Percentiles rank a stretch among this genome's conserved stretches.
phyloP scores from a whole-genome alignment of 1,140 invertebrate genomes.

The Linepithema humile region DNA sequence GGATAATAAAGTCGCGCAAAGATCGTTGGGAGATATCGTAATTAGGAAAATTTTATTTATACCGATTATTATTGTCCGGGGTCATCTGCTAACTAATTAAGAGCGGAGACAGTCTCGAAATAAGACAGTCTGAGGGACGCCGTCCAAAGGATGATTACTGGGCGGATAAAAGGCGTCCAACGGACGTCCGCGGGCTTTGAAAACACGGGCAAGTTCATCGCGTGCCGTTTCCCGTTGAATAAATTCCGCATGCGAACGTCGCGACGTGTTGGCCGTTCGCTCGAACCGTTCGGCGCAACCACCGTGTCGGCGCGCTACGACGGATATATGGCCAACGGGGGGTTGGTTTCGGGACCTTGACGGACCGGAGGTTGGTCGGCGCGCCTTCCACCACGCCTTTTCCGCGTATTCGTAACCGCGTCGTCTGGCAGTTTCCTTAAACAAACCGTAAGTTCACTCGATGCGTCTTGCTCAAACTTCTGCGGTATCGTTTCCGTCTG shows the following conservation, averaged over 20 bases:
- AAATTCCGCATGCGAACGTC: slow-evolving; percentile 71
- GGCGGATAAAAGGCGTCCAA: neutral
- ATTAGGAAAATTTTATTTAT: neutral
- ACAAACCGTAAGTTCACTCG: slow-evolving; percentile 71
- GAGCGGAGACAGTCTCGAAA: neutral
- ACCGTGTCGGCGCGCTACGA: slow-evolving; percentile 10
- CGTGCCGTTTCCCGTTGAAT: slow-evolving; percentile 66
- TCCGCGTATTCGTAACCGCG: slow-evolving; percentile 73
- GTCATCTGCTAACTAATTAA: neutral
- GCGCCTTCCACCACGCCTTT: slow-evolving; percentile 76
- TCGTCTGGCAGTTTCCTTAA: slow-evolving; percentile 73
- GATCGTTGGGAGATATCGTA: neutral
- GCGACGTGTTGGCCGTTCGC: slow-evolving; percentile 46
- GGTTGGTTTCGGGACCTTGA: slow-evolving; percentile 19
- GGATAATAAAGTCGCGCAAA: slow-evolving; percentile 14
- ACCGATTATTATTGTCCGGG: neutral
- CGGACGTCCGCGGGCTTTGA: neutral
- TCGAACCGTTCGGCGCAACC: slow-evolving; percentile 3
- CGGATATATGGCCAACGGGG: slow-evolving; percentile 34
- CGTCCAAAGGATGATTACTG: neutral
- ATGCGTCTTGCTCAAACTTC: slow-evolving; percentile 52
- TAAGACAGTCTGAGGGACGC: neutral
- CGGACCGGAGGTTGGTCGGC: slow-evolving; percentile 49
- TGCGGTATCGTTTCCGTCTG: slow-evolving; percentile 22
- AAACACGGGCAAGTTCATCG: neutral